A percentile compares a stretch with the other conserved stretches of the same genome.
These are phyloP conservation scores for Drosophila nr. medialis DNA, from an alignment of 2,888 invertebrate genomes.

Conservation along the genomic window DNA sequence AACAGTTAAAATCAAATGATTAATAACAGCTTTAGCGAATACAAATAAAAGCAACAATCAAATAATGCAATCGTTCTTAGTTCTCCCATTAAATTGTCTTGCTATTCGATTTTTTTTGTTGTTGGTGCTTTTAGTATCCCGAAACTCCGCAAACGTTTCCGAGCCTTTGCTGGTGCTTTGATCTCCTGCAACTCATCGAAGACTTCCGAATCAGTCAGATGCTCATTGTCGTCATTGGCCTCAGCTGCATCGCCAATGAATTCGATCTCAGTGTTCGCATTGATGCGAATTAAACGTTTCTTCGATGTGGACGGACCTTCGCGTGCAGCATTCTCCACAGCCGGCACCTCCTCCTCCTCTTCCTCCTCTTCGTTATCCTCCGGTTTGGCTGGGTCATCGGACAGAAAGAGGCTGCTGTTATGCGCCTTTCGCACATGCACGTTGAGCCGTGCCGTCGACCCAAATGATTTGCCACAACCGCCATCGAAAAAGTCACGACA, in stretches of 20 bases:
- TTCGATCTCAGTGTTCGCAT: slow-evolving; percentile 48
- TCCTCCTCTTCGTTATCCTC: slow-evolving; percentile 27
- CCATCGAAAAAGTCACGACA: slow-evolving; percentile 45
- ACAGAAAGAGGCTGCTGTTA: slow-evolving; percentile 23
- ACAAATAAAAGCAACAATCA: slow-evolving; percentile 36
- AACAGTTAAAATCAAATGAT: slow-evolving; percentile 37
- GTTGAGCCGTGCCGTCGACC: slow-evolving; percentile 43
- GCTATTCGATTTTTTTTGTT: slow-evolving; percentile 5
- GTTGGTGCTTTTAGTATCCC: slow-evolving; percentile 14
- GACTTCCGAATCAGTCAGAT: neutral
- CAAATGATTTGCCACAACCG: slow-evolving; percentile 65
- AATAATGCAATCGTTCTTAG: slow-evolving; percentile 5
- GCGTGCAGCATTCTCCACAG: neutral
- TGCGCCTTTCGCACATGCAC: slow-evolving; percentile 62
- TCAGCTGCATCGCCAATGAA: slow-evolving; percentile 30
- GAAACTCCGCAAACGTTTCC: slow-evolving; percentile 1
- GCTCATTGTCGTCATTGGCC: slow-evolving; percentile 17
- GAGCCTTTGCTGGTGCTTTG: neutral
- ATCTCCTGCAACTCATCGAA: slow-evolving; percentile 5
- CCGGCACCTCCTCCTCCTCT: neutral
- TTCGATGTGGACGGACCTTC: slow-evolving; percentile 44
- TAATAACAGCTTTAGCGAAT: slow-evolving; percentile 51
- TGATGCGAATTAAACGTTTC: slow-evolving; percentile 44
- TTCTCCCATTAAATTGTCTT: neutral
- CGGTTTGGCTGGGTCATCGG: slow-evolving; percentile 24